Percentiles rank a stretch among this genome's conserved stretches.
Evolutionary conservation across 2,113 vertebrate genomes (phyloP).

Genomic region (Erythrocercus mccallii): DNA sequence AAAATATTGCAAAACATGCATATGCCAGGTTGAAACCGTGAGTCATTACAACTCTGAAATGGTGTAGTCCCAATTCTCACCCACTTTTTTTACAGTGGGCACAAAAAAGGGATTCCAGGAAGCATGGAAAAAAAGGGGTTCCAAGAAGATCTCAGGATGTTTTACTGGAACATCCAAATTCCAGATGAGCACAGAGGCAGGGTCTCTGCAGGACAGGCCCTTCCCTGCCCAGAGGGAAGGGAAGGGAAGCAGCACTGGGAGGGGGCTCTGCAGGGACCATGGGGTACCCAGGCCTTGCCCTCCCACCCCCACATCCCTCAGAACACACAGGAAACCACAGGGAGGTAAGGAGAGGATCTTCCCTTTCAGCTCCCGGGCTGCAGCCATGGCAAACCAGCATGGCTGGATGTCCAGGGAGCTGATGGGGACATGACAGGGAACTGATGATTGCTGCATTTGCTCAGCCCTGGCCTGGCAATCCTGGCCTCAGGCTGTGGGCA

Average conservation of each 20-base stretch:
- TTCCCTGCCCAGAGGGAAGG: not conserved
- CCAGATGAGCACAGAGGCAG: not conserved
- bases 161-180: not conserved
- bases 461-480: not conserved
- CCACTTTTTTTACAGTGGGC: not conserved
- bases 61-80: not conserved
- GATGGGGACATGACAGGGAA: too few species aligned
- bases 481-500: not conserved
- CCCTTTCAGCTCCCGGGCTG: not conserved
- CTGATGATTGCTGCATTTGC: rapidly evolving
- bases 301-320: not conserved
- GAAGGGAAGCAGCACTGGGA: not conserved
- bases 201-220: rapidly evolving
- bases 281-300: not conserved
- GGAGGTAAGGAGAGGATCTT: not conserved
- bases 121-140: not conserved
- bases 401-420: not conserved
- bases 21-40: not conserved
- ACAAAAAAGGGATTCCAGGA: not conserved
- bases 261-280: too few species aligned
- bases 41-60: not conserved
- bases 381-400: not conserved
- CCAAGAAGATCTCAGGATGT: not conserved
- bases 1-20: not conserved
- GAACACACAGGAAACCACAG: rapidly evolving